Evolutionary conservation across 2,888 invertebrate species (phyloP), one percentile per base, ranked within the genome.

Genomic region (Rutpela maculata): DNA sequence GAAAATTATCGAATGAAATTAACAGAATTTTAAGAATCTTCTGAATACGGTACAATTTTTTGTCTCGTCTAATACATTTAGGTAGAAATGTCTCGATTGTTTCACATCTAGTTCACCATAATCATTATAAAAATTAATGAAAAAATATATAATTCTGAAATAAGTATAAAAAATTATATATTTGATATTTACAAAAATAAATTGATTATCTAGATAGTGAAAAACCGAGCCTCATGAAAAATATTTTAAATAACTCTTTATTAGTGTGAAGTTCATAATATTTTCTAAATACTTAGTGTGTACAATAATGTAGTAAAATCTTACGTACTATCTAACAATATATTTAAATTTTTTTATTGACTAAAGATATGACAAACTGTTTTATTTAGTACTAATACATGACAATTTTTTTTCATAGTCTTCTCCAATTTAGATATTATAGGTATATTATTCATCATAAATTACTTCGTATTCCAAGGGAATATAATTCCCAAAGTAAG

Each of bases 331-430:
- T 43, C 43, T 43, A 43, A 43, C 15, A 50, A 50, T 50, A 35
- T 35, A 35, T 35, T 35, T 6, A 15, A 6, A 17, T 50, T 50
- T 50, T 26, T 50, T 50, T 50, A 50, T 50, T 50, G 50, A 50
- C 50, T 50, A 50, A n/a, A 50, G 5, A 50, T 50, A 50, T 50
- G 50, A 50, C 50, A 50, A 50, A 50, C n/a, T 50, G n/a, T 50
- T 12, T 43, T 43, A 43, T 12, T 43, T 43, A 43, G 15, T 10
- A 15, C 11, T 43, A 43, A 12, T 12, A 12, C n/a, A 50, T 50
- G 50, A 50, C 4, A 50, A n/a, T 15, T n/a, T 15, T 50, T 43
- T 15, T 43, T 12, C 7, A 12, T 43, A 43, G 43, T 43, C 43
- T 43, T 11, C 4, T 43, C 43, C 43, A 15, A 15, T 43, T 43